Evolutionary conservation across 1,140 invertebrate species (phyloP).

Genomic region (Rhagoletis zephyria): DNA sequence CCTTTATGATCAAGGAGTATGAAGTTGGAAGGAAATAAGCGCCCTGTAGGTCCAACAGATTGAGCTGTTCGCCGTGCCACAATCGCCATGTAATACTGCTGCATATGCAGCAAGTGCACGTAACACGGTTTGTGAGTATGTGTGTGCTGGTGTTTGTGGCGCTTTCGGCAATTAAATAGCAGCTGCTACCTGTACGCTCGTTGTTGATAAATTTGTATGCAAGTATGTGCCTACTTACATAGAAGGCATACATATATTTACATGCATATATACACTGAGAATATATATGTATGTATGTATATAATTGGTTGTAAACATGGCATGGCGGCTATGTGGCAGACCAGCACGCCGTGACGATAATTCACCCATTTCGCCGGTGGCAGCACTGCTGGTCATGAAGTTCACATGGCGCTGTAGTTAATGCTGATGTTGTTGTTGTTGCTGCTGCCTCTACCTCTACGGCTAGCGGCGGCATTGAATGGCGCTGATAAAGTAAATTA

Average conservation of each 20-base stretch:
- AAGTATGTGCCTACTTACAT: not conserved
- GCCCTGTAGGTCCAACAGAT: not conserved
- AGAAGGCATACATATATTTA: too few species aligned
- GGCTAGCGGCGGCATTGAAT: not conserved
- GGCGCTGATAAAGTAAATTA: conserved; percentile 62
- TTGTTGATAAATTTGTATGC: conserved; percentile 22
- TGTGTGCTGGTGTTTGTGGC: not conserved
- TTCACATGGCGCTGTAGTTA: not conserved
- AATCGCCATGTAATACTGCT: not conserved
- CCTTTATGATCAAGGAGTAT: not conserved
- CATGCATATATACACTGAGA: too few species aligned
- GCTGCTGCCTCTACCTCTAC: not conserved
- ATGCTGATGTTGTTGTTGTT: not conserved
- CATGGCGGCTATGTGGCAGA: conserved; percentile 29
- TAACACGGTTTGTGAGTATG: not conserved
- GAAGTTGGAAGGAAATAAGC: not conserved
- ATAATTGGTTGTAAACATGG: conserved; percentile 30
- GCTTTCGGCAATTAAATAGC: conserved; percentile 30
- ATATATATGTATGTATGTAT: not conserved
- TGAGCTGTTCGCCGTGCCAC: conserved; percentile 24
- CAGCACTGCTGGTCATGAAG: not conserved
- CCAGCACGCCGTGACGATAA: conserved; percentile 43
- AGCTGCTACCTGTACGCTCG: conserved; percentile 41
- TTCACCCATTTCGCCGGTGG: conserved; percentile 34
- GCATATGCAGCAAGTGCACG: too few species aligned